Conservation (phyloP, 2,113 vertebrate genomes). For the Mustelus asterias region DNA sequence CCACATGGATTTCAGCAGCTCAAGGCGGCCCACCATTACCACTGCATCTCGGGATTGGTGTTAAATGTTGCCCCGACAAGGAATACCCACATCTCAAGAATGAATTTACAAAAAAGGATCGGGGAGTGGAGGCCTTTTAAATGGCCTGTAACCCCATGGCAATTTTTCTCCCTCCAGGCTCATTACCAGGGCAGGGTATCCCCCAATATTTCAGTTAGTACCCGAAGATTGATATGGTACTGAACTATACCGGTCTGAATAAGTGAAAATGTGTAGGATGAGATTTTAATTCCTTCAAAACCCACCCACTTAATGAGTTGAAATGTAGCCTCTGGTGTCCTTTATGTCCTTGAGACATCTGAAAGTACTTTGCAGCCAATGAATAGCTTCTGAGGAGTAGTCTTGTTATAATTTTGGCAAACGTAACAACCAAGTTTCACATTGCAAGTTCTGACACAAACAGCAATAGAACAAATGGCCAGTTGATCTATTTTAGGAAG, state of each 20-base stretch:
- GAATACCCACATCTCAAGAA: too few relatives aligned
- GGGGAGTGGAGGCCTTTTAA: not conserved
- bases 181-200: not conserved
- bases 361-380: not conserved
- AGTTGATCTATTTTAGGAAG: not conserved
- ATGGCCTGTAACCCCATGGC: not conserved
- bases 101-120: too few relatives aligned
- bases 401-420: not conserved
- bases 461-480: not conserved
- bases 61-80: too few relatives aligned
- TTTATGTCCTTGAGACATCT: not conserved
- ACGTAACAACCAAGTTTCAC: not conserved
- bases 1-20: too few relatives aligned
- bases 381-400: not conserved
- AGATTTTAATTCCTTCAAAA: too few relatives aligned
- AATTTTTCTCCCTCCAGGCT: not conserved
- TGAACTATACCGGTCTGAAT: not conserved
- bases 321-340: too few relatives aligned
- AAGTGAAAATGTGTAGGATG: not conserved
- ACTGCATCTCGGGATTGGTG: too few relatives aligned
- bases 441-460: not conserved
- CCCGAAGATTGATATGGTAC: not conserved
- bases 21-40: too few relatives aligned
- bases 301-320: too few relatives aligned
- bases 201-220: not conserved